Conservation (phyloP, 2,888 invertebrate species). For the Drosophila kuntzei region DNA sequence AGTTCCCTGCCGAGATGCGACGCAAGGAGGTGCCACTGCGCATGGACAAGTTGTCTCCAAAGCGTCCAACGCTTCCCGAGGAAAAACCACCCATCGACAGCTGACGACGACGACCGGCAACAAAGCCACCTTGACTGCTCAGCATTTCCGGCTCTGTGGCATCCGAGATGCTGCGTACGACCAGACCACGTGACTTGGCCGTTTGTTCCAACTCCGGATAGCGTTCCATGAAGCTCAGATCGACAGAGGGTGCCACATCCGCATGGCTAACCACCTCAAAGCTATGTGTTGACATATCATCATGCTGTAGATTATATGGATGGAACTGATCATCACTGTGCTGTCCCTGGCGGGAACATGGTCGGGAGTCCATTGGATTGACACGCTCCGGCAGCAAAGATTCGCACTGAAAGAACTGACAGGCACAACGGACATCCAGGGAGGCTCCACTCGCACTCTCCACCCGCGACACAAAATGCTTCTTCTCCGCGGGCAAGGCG, state of each 20-base stretch:
- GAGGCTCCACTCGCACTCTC: constrained; percentile 90
- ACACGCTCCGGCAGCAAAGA: constrained; percentile 91
- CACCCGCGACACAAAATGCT: constrained; percentile 89
- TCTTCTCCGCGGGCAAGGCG: constrained; percentile 88
- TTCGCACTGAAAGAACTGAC: constrained; percentile 94
- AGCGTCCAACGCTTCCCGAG: constrained; percentile 76
- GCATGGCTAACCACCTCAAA: constrained; percentile 73
- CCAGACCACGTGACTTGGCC: constrained; percentile 80
- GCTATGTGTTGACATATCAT: constrained; percentile 77
- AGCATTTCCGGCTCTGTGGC: constrained; percentile 72
- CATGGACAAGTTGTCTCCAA: constrained; percentile 81
- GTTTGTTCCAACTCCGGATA: constrained; percentile 82
- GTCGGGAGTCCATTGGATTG: constrained; percentile 89
- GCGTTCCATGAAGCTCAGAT: constrained; percentile 81
- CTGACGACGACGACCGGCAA: constrained; percentile 78
- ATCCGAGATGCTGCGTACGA: constrained; percentile 84
- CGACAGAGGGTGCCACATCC: constrained; percentile 70
- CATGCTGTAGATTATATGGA: constrained; percentile 60
- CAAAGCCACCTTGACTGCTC: constrained; percentile 48
- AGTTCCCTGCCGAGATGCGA: constrained; percentile 83
- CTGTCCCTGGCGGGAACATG: constrained; percentile 87
- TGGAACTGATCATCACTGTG: constrained; percentile 83
- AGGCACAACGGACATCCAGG: constrained; percentile 93
- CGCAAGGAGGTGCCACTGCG: constrained; percentile 83
- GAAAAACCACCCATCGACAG: constrained; percentile 82